Conservation (phyloP, 2,888 invertebrate species). For the Heteromyza rotundicornis region DNA sequence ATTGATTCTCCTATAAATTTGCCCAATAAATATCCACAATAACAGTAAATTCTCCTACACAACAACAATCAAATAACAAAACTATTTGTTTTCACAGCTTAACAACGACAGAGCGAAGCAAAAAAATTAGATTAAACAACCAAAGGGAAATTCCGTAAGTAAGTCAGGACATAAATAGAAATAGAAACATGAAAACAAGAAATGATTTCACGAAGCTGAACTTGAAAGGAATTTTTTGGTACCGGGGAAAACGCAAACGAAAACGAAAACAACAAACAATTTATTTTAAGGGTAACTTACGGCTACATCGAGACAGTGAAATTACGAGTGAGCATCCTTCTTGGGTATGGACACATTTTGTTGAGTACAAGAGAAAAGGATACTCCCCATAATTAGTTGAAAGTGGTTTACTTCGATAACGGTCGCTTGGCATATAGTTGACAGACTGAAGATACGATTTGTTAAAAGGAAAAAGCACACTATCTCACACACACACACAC, state of each 20-base stretch:
- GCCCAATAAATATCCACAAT: conserved; percentile 12
- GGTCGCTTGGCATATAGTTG: not conserved
- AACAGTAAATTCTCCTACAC: conserved; percentile 3
- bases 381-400: not conserved
- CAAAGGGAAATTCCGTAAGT: not conserved
- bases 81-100: conserved; percentile 8
- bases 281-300: not conserved
- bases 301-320: not conserved
- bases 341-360: too few species aligned
- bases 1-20: not conserved
- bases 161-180: conserved; percentile 21
- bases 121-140: conserved; percentile 6
- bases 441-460: not conserved
- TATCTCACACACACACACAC: not conserved
- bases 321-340: too few species aligned
- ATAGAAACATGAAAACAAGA: not conserved
- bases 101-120: not conserved
- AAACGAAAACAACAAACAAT: not conserved
- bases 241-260: not conserved
- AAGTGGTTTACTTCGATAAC: not conserved
- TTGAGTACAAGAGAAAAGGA: not conserved
- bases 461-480: not conserved
- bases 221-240: conserved; percentile 40
- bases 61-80: conserved; percentile 1
- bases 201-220: conserved; percentile 10